These are phyloP conservation scores for Byasa hedistus DNA, from an alignment of 2,888 invertebrate species.

Conservation along the genomic window DNA sequence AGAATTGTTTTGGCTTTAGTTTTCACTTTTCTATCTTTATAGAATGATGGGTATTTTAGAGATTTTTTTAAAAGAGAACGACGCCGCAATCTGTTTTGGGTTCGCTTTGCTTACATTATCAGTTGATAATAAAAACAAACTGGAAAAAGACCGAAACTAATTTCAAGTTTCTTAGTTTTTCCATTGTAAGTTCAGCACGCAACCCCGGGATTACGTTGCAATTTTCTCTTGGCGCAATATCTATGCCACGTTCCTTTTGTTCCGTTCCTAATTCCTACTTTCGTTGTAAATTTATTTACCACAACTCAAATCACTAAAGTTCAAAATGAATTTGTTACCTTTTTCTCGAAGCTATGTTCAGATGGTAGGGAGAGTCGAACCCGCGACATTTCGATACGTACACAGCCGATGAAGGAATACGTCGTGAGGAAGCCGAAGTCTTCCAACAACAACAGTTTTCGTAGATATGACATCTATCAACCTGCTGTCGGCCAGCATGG, in stretches of 20 bases:
- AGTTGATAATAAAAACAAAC: conserved; percentile 33
- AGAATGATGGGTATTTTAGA: background rate
- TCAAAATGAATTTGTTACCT: background rate
- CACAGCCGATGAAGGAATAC: too few relatives aligned
- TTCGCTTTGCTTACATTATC: conserved; percentile 5
- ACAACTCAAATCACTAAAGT: background rate
- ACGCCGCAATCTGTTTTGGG: background rate
- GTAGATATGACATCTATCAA: too few relatives aligned
- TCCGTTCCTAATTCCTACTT: conserved; percentile 2
- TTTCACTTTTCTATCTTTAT: background rate
- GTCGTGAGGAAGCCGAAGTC: too few relatives aligned
- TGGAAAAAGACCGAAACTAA: conserved; percentile 27
- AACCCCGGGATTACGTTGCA: conserved; percentile 39
- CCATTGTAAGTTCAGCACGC: conserved; percentile 56
- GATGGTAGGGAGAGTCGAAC: too few relatives aligned
- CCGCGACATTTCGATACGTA: too few relatives aligned
- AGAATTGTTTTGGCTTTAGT: background rate
- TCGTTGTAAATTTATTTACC: conserved; percentile 12
- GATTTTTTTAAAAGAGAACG: background rate
- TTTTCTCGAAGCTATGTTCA: background rate
- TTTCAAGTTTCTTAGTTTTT: conserved; percentile 46
- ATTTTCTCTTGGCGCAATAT: conserved; percentile 41
- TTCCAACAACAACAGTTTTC: too few relatives aligned
- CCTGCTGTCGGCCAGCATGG: too few relatives aligned
- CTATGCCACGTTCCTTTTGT: conserved; percentile 21